These are phyloP conservation scores for Probosciger aterrimus DNA, from an alignment of 2,113 vertebrate genomes.

Conservation along the genomic window DNA sequence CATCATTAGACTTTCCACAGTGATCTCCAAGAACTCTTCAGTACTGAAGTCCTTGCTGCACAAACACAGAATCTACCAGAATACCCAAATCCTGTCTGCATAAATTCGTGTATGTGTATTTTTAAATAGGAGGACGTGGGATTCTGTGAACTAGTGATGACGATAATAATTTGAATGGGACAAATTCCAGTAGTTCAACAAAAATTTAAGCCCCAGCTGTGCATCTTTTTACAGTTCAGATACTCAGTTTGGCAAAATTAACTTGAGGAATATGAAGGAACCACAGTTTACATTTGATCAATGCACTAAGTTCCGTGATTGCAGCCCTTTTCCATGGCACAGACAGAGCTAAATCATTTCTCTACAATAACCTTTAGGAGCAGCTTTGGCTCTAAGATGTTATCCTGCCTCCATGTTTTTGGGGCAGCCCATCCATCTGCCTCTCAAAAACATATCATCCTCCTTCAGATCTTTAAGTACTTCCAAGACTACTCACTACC, in stretches of 20 bases:
- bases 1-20: constrained; percentile 4
- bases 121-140: background rate
- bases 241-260: background rate
- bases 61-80: background rate
- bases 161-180: background rate
- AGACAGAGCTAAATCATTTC: background rate
- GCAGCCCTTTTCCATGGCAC: background rate
- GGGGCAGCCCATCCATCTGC: background rate
- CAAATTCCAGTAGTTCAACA: background rate
- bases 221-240: background rate
- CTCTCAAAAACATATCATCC: background rate
- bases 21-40: background rate
- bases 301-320: background rate
- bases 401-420: background rate
- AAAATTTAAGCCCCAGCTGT: background rate
- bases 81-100: background rate
- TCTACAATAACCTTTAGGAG: background rate
- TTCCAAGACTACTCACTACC: background rate
- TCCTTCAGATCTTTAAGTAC: background rate
- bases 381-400: background rate
- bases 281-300: background rate
- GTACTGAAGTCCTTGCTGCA: background rate
- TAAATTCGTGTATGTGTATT: background rate
- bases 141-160: background rate
- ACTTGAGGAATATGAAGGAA: background rate